Percentiles rank a stretch among this genome's conserved stretches.
These are phyloP conservation scores for Dicrurus megarhynchus DNA, from an alignment of 2,113 vertebrate genomes.

Conservation along the genomic window DNA sequence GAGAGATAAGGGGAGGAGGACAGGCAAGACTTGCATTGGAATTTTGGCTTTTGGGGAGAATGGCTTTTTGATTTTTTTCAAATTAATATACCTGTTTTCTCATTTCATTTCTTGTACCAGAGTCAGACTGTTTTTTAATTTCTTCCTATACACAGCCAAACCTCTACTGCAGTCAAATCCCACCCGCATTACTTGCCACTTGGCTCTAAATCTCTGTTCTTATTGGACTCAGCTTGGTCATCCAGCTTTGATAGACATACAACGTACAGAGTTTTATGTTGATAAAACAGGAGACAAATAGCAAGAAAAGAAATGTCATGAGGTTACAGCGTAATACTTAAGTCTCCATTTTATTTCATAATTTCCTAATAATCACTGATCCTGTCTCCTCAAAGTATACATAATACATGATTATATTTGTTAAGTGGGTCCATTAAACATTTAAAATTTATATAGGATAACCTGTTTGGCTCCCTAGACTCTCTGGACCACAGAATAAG, in stretches of 20 bases:
- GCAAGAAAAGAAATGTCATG: neutral
- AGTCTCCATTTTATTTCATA: neutral
- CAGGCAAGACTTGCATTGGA: neutral
- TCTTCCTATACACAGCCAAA: neutral
- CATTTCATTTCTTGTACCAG: neutral
- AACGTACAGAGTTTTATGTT: neutral
- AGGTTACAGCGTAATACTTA: neutral
- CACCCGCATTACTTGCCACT: neutral
- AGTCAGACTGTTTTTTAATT: neutral
- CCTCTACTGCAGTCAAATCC: neutral
- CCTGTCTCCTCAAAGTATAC: neutral
- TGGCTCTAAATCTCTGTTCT: neutral
- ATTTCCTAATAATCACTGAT: neutral
- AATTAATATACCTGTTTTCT: neutral
- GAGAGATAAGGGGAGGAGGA: neutral
- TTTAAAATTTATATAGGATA: neutral
- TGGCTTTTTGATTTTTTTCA: fast-evolving
- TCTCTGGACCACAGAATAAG: neutral
- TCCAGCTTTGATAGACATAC: neutral
- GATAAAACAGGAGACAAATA: neutral
- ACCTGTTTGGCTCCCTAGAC: neutral
- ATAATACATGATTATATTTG: neutral
- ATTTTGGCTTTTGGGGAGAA: neutral
- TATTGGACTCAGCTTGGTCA: neutral
- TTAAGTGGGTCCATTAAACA: neutral